A percentile compares a stretch with the other conserved stretches of the same genome.
phyloP scores from a whole-genome alignment of 2,888 invertebrate genomes.

The Opisthograptis luteolata region DNA sequence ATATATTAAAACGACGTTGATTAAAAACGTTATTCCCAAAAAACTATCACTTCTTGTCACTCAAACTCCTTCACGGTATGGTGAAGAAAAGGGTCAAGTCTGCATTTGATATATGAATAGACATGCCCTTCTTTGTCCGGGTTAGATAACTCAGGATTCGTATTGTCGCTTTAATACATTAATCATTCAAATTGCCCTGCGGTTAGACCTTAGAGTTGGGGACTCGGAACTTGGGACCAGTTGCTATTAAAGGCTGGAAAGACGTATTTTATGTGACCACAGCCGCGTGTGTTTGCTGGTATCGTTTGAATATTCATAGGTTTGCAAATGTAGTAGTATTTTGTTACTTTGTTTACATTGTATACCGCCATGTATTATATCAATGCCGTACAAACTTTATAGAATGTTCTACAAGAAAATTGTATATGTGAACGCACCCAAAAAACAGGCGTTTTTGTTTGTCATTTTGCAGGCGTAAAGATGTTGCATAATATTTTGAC shows the following conservation, averaged over 20 bases:
- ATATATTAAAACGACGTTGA: not conserved
- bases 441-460: no score
- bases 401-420: no score
- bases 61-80: conserved; percentile 36
- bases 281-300: conserved; percentile 24
- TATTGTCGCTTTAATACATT: conserved; percentile 69
- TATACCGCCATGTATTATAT: no score
- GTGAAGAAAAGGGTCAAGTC: conserved; percentile 73
- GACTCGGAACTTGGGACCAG: conserved; percentile 38
- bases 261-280: conserved; percentile 28
- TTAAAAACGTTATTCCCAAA: not conserved
- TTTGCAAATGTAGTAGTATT: not conserved
- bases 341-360: not conserved
- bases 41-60: conserved; percentile 38
- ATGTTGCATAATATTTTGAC: no score
- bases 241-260: conserved; percentile 32
- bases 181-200: conserved; percentile 66
- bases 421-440: no score
- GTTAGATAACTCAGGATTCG: conserved; percentile 64
- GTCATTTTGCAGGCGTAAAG: no score
- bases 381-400: no score
- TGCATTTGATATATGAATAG: conserved; percentile 78
- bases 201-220: conserved; percentile 48
- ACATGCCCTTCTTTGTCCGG: conserved; percentile 67
- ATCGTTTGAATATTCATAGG: conserved; percentile 24